Evolutionary conservation across 2,888 invertebrate genomes (phyloP).

Genomic region (Brachynemurus nebulosus): DNA sequence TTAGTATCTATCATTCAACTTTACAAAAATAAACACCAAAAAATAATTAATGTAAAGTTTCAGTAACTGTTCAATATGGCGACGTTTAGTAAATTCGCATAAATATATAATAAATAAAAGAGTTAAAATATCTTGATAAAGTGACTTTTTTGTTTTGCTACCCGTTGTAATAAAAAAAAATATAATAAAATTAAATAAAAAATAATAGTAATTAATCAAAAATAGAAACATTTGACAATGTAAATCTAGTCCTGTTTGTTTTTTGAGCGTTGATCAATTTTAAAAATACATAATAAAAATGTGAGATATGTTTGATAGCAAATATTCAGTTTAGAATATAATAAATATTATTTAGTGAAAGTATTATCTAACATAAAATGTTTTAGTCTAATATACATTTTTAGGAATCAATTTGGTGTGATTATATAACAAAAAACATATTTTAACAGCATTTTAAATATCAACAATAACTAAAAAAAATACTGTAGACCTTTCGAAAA

Average conservation of each 20-base stretch:
- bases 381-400: not conserved
- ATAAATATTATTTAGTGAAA: too few relatives aligned
- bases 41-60: too few relatives aligned
- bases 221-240: not conserved
- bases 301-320: constrained; percentile 2
- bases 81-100: too few relatives aligned
- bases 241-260: constrained; percentile 1
- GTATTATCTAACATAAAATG: too few relatives aligned
- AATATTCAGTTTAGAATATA: not conserved
- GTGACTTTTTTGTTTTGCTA: too few relatives aligned
- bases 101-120: too few relatives aligned
- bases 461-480: not conserved
- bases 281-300: not conserved
- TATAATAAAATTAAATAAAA: not conserved
- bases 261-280: not conserved
- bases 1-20: too few relatives aligned
- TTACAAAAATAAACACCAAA: too few relatives aligned
- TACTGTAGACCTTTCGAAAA: too few relatives aligned
- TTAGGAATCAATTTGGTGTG: constrained; percentile 1
- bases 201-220: not conserved
- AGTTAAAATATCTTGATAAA: too few relatives aligned
- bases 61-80: too few relatives aligned
- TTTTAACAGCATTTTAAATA: not conserved
- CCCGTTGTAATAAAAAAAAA: too few relatives aligned
- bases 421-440: constrained; percentile 1